These are phyloP conservation scores for Sinocyclocheilus grahami DNA, from an alignment of 2,113 vertebrate species.

Conservation along the genomic window DNA sequence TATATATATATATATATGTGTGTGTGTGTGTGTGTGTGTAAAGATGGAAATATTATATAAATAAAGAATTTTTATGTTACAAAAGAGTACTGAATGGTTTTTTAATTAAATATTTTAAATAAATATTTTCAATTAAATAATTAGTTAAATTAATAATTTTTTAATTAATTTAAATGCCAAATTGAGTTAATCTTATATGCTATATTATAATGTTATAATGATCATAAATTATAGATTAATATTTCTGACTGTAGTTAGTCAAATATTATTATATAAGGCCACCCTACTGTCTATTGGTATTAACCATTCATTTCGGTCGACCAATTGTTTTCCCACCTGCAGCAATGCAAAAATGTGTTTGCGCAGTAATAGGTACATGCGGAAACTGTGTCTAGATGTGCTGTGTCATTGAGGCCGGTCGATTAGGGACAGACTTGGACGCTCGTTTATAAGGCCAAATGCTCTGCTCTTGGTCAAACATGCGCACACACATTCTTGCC, in stretches of 20 bases:
- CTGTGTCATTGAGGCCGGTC: constrained; percentile 67
- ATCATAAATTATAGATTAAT: not conserved
- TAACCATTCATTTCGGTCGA: not conserved
- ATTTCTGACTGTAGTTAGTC: not conserved
- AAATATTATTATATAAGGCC: not conserved
- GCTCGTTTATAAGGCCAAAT: constrained; percentile 71
- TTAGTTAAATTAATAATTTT: no score
- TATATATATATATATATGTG: no score
- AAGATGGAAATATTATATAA: no score
- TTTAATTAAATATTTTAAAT: not conserved
- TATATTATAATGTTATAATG: not conserved
- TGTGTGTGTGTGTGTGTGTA: no score
- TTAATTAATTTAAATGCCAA: not conserved
- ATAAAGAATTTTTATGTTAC: not conserved
- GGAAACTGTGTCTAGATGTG: constrained; percentile 64
- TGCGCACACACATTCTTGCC: constrained; percentile 25
- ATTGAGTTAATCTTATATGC: not conserved
- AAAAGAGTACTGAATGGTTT: not conserved
- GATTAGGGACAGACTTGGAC: constrained; percentile 65
- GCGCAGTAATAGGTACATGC: constrained; percentile 72
- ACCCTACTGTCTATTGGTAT: no score
- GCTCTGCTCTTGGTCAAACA: constrained; percentile 52
- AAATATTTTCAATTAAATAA: no score
- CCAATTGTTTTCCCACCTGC: not conserved
- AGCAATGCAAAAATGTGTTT: constrained; percentile 52